These are phyloP conservation scores for Sylvilagus bachmani DNA, from an alignment of 2,113 vertebrate genomes.

Conservation along the genomic window DNA sequence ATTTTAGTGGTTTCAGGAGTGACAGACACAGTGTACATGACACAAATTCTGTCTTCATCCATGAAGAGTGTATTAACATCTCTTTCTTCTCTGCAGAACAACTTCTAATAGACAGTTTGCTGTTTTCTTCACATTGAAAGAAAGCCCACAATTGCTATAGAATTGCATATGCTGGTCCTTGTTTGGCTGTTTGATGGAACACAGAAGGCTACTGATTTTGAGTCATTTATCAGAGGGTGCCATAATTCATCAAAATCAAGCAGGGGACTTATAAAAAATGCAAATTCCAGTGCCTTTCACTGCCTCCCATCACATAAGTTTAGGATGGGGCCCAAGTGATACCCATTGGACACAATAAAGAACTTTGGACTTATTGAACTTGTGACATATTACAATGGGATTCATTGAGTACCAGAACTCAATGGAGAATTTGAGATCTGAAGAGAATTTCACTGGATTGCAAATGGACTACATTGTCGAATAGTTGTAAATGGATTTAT, in stretches of 20 bases:
- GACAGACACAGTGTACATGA: not conserved
- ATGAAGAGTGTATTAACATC: not conserved
- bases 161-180: not conserved
- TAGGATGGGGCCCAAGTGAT: not conserved
- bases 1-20: not conserved
- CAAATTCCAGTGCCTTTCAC: not conserved
- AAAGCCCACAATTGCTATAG: not conserved
- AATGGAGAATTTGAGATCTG: not conserved
- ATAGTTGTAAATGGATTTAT: not conserved
- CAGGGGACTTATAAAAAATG: not conserved
- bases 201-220: not conserved
- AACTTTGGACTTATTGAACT: no score
- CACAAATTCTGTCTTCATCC: not conserved
- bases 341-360: no score
- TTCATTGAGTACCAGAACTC: not conserved
- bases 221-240: not conserved
- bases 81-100: not conserved
- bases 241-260: not conserved
- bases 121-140: not conserved
- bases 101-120: not conserved
- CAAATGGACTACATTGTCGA: not conserved
- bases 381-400: no score
- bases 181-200: not conserved
- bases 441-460: not conserved
- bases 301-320: not conserved